Evolutionary conservation across 53 echinoderm and acorn worm species (phyloP).

Genomic region (Apostichopus leukothele): DNA sequence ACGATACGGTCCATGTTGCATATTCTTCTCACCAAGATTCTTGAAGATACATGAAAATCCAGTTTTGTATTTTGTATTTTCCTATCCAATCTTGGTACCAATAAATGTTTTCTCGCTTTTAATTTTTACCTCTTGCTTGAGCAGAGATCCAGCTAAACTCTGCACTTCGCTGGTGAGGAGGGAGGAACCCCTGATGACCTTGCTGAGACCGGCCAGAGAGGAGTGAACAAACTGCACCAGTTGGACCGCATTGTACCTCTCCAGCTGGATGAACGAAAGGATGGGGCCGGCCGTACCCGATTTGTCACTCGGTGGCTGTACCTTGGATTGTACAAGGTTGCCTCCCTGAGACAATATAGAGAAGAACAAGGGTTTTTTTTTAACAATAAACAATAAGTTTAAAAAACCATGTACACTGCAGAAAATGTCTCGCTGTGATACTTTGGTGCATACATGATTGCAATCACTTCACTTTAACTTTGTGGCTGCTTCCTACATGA

Average conservation of each 20-base stretch:
- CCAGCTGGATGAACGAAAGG: constrained; percentile 87
- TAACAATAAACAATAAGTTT: too few relatives aligned
- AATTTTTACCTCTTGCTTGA: constrained; percentile 85
- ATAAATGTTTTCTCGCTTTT: too few relatives aligned
- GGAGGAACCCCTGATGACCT: constrained; percentile 88
- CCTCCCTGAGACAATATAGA: constrained; percentile 58
- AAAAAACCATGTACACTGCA: too few relatives aligned
- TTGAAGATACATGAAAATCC: too few relatives aligned
- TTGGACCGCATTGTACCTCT: constrained; percentile 84
- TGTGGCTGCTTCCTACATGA: too few relatives aligned
- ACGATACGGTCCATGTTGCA: too few relatives aligned
- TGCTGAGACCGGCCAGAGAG: constrained; percentile 92
- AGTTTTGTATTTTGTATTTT: too few relatives aligned
- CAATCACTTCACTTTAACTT: too few relatives aligned
- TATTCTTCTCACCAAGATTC: too few relatives aligned
- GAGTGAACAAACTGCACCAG: constrained; percentile 96
- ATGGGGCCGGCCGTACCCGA: constrained; percentile 73
- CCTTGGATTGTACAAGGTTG: constrained; percentile 85
- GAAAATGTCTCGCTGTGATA: too few relatives aligned
- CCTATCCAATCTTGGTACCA: too few relatives aligned
- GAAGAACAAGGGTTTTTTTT: background rate
- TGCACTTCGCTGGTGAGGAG: constrained; percentile 95
- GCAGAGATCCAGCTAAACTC: constrained; percentile 66
- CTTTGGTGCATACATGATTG: too few relatives aligned
- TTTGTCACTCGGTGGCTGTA: constrained; percentile 81